Evolutionary conservation across 2,888 invertebrate species (phyloP), one percentile per base, ranked within the genome.

Genomic region (Maniola hyperantus): DNA sequence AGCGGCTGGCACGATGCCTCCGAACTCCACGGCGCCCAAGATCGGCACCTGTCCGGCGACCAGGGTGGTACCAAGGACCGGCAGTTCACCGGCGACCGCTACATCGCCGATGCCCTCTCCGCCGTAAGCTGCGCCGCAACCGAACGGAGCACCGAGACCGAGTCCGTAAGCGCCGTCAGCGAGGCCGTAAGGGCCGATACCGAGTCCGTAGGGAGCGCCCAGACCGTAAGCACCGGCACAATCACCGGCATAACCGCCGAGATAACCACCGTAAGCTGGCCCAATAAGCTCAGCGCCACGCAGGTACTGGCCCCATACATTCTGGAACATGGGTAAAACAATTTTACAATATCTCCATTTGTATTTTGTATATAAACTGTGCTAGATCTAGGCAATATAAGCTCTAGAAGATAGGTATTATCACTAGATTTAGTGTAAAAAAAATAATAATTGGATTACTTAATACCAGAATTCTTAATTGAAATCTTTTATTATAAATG

Each of bases 1-100:
- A 64, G 72, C 75, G 42, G 78, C 78, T 18, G 71, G 66, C 6
- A 74, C 59, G 10, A 62, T 48, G n/a, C 81, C 82, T 55, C 71
- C 75, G 69, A 79, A 80, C 42, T 70, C 48, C 1, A 83, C 80
- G 18, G 74, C 74, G 54, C 81, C 81, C 39, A 76, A 60, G 44
- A 81, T 76, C 7, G 81, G 81, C 13, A 82, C 77, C 50, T 76
- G 74, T 36, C 82, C 82, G 44, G 73, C 71, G 46, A 83, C 74
- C n/a, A 69, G 57, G 18, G 81, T 78, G 61, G 70, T 66, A 33
- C 81, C 83, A n/a, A 67, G 68, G 10, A 77, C 77, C 18, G 72
- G 73, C 65, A 82, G 53, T 61, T 79, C 74, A 46, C 79, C 82
- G 18, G 66, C 72, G 13, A 78, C 75, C 1, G 71, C 74, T 42